These are phyloP conservation scores for Teinopalpus imperialis DNA, from an alignment of 2,888 invertebrate genomes.

Conservation along the genomic window DNA sequence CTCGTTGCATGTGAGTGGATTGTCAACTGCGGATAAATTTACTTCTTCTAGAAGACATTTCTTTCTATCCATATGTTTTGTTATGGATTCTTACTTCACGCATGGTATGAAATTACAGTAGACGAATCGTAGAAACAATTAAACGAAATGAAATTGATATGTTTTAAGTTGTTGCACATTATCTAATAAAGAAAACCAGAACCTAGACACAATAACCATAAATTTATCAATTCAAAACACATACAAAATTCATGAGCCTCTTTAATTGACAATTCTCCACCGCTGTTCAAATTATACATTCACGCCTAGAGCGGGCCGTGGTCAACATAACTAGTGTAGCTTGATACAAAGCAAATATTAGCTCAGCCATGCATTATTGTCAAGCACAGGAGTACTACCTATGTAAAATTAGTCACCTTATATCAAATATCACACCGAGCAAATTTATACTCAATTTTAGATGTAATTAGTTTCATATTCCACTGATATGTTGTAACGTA, in stretches of 20 bases:
- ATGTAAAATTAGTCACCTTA: slow-evolving; percentile 35
- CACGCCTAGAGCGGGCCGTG: slow-evolving; percentile 71
- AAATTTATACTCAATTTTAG: slow-evolving; percentile 30
- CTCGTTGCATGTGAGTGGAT: too few species aligned
- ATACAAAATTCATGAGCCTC: slow-evolving; percentile 74
- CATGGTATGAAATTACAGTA: too few species aligned
- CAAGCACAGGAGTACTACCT: slow-evolving; percentile 65
- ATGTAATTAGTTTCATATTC: slow-evolving; percentile 26
- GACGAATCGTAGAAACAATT: too few species aligned
- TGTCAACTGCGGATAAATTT: too few species aligned
- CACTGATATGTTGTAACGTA: slow-evolving; percentile 3
- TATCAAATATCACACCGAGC: slow-evolving; percentile 28
- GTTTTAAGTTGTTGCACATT: too few species aligned
- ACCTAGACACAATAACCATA: slow-evolving; percentile 7
- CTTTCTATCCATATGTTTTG: too few species aligned
- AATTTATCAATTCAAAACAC: slow-evolving; percentile 45
- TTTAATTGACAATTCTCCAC: slow-evolving; percentile 70
- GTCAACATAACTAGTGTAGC: slow-evolving; percentile 72
- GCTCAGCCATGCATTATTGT: slow-evolving; percentile 80
- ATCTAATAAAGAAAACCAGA: slow-evolving; percentile 30
- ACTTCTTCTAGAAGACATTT: too few species aligned
- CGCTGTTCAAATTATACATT: slow-evolving; percentile 72
- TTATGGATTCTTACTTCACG: too few species aligned
- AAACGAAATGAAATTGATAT: too few species aligned
- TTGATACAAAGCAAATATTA: slow-evolving; percentile 80